Conservation (phyloP, 2,113 vertebrate genomes). For the Sphyrna mokarran region DNA sequence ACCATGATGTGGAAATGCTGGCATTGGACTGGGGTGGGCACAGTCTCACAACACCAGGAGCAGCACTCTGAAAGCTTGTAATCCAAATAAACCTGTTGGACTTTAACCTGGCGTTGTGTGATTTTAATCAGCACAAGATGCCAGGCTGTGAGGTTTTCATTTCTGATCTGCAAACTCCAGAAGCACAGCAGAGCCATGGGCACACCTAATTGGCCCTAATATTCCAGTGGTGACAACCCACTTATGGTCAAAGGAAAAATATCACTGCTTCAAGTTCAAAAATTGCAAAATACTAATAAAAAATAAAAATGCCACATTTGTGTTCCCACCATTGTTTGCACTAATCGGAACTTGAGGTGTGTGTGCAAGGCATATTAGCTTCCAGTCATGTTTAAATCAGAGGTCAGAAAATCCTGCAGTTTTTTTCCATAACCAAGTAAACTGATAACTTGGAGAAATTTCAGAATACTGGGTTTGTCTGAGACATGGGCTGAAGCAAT, state of each 20-base stretch:
- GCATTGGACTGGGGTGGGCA: too few species aligned
- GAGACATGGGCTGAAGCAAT: background rate
- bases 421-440: background rate
- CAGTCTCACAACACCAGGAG: too few species aligned
- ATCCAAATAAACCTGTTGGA: too few species aligned
- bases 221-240: background rate
- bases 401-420: background rate
- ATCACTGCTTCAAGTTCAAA: background rate
- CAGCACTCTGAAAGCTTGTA: too few species aligned
- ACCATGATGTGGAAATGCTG: background rate
- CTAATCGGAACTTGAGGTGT: background rate
- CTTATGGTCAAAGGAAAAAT: background rate
- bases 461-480: background rate
- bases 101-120: too few species aligned
- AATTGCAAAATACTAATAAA: background rate
- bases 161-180: background rate
- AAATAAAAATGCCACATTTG: background rate
- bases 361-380: background rate
- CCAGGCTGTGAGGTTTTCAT: background rate
- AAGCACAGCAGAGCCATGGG: background rate
- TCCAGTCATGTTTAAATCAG: background rate
- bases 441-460: background rate
- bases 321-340: background rate
- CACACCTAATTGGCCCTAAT: background rate
- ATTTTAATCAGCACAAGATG: background rate